phyloP scores from a whole-genome alignment of 2,797 vertebrate species.

The Platyrinchus mystaceus region DNA sequence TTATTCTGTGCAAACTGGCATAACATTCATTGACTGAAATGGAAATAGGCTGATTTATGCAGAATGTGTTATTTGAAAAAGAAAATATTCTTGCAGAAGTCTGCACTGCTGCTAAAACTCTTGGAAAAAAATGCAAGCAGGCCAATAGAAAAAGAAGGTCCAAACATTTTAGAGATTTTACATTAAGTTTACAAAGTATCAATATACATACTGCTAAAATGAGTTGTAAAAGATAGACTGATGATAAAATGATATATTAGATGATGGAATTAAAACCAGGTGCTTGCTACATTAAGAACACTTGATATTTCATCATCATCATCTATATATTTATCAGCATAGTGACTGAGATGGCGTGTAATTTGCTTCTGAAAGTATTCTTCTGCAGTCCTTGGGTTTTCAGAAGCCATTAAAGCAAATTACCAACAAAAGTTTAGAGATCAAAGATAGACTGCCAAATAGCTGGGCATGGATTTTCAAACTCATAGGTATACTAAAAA shows the following conservation, averaged over 20 bases:
- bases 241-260: slow-evolving; percentile 32
- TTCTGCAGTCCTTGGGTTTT: slow-evolving; percentile 7
- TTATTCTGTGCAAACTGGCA: not conserved
- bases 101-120: not conserved
- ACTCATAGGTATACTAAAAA: not conserved
- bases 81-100: not conserved
- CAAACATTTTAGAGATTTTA: slow-evolving; percentile 4
- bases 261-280: slow-evolving; percentile 31
- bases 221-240: slow-evolving; percentile 14
- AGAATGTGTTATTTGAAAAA: not conserved
- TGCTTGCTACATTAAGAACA: slow-evolving; percentile 41
- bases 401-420: slow-evolving; percentile 54
- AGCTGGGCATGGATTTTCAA: slow-evolving; percentile 21
- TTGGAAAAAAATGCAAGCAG: not conserved
- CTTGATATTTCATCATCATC: slow-evolving; percentile 38
- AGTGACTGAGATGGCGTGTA: slow-evolving; percentile 2
- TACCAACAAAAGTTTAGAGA: slow-evolving; percentile 23
- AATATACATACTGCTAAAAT: not conserved
- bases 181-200: slow-evolving; percentile 19
- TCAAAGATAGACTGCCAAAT: slow-evolving; percentile 34
- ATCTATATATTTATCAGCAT: slow-evolving; percentile 48
- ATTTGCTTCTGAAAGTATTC: slow-evolving; percentile 53
- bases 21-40: not conserved
- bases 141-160: not conserved
- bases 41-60: not conserved